Percentiles rank a stretch among this genome's conserved stretches.
Conservation (phyloP, 2,888 invertebrate species). For the Drosophila acutilabella region DNA sequence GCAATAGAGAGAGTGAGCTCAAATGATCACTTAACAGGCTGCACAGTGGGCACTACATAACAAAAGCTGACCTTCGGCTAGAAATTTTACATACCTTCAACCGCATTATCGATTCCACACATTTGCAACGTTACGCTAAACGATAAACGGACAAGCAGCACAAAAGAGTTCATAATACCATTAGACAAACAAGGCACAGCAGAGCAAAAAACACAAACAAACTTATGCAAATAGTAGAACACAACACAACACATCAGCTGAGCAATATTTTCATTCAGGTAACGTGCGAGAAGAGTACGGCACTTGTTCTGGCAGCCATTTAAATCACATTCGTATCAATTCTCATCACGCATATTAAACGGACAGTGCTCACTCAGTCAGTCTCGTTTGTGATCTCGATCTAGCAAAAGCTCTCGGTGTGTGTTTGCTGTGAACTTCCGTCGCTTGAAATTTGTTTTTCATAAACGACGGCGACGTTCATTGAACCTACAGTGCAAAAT, state of each 20-base stretch:
- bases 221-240: constrained; percentile 3
- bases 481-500: constrained; percentile 53
- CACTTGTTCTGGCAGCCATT: constrained; percentile 28
- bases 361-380: constrained; percentile 28
- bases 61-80: constrained; percentile 41
- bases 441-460: constrained; percentile 31
- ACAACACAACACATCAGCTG: constrained; percentile 11
- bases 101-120: constrained; percentile 50
- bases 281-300: constrained; percentile 6
- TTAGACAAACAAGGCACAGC: constrained; percentile 39
- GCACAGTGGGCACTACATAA: constrained; percentile 41
- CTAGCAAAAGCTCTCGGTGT: constrained; percentile 44
- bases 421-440: constrained; percentile 42
- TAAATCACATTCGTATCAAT: constrained; percentile 53
- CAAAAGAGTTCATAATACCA: constrained; percentile 52
- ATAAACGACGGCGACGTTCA: constrained; percentile 56
- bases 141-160: constrained; percentile 39
- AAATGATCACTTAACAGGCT: constrained; percentile 27
- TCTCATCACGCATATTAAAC: constrained; percentile 53
- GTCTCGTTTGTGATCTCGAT: constrained; percentile 64
- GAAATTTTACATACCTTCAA: constrained; percentile 4
- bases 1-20: not conserved
- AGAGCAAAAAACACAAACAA: constrained; percentile 5
- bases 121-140: constrained; percentile 52
- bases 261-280: constrained; percentile 15